Evolutionary conservation across 2,113 vertebrate genomes (phyloP).

Genomic region (Ageneiosus marmoratus): DNA sequence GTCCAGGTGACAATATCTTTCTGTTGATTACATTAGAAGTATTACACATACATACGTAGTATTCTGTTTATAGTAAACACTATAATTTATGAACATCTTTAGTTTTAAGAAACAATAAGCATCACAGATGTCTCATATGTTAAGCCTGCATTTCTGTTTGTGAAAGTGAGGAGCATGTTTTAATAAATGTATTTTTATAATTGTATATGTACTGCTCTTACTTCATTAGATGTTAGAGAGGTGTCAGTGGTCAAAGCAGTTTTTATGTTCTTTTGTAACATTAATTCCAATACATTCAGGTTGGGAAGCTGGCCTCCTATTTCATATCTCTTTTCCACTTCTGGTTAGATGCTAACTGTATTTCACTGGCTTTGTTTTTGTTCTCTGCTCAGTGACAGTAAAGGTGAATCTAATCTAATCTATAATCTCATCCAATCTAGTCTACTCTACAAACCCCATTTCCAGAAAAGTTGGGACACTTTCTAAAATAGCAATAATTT

Average conservation of each 20-base stretch:
- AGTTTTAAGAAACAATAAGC: not conserved
- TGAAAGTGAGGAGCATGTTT: not conserved
- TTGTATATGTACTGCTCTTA: not conserved
- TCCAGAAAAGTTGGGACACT: no score
- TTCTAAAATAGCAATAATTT: no score
- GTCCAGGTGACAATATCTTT: constrained; percentile 73
- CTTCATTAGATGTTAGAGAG: not conserved
- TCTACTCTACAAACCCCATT: no score
- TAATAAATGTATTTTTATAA: not conserved
- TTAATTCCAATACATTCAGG: not conserved
- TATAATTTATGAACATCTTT: not conserved
- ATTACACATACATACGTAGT: not conserved
- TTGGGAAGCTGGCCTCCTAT: not conserved
- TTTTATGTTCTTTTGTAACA: not conserved
- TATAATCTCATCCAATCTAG: not conserved
- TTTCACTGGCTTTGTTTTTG: not conserved
- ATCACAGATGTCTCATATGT: not conserved
- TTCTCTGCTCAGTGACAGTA: not conserved
- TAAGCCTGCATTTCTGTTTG: not conserved
- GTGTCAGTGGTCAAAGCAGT: not conserved
- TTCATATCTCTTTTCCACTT: not conserved
- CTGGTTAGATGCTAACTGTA: not conserved
- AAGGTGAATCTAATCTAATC: not conserved
- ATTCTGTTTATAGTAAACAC: not conserved
- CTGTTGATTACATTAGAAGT: not conserved